phyloP scores from a whole-genome alignment of 2,113 vertebrate species.

The Xyrauchen texanus region DNA sequence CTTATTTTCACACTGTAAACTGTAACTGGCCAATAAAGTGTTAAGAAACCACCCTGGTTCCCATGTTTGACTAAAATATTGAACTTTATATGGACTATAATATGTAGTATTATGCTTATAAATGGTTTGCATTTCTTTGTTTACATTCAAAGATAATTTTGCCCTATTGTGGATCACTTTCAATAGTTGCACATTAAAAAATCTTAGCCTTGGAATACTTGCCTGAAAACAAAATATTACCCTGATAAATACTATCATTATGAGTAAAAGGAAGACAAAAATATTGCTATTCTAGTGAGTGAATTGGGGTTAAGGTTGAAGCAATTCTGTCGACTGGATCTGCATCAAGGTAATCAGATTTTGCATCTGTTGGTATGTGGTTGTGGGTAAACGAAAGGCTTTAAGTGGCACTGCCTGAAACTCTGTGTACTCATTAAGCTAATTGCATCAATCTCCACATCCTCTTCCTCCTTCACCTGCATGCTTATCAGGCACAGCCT shows the following conservation, averaged over 20 bases:
- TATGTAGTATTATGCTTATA: neutral
- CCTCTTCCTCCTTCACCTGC: slow-evolving; percentile 41
- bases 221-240: neutral
- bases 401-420: slow-evolving; percentile 37
- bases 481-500: slow-evolving; percentile 18
- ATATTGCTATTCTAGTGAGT: slow-evolving; percentile 5
- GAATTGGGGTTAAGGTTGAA: slow-evolving; percentile 16
- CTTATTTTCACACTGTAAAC: too few species aligned
- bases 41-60: neutral
- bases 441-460: slow-evolving; percentile 57
- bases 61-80: neutral
- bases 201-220: neutral
- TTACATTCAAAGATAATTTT: neutral
- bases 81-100: neutral
- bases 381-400: neutral
- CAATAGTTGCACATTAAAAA: neutral
- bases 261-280: neutral
- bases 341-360: slow-evolving; percentile 54
- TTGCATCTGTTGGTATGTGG: slow-evolving; percentile 38
- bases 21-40: neutral
- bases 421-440: slow-evolving; percentile 52
- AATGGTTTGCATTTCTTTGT: neutral
- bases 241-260: slow-evolving; percentile 27
- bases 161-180: neutral
- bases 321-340: slow-evolving; percentile 23